These are phyloP conservation scores for Champsocephalus esox DNA, from an alignment of 2,797 vertebrate genomes.

Conservation along the genomic window DNA sequence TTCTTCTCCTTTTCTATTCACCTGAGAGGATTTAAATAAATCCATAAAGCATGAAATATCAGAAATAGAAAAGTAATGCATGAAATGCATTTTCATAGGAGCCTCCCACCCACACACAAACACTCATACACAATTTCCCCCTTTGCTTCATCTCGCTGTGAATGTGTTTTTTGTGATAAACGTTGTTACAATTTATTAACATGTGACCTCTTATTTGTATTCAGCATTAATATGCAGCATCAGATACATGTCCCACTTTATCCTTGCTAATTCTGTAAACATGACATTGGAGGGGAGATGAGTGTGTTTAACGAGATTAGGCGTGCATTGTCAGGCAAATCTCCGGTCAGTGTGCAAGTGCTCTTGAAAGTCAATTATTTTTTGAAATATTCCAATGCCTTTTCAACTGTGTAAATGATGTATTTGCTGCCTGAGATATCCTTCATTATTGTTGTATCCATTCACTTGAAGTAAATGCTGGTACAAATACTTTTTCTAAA, in stretches of 20 bases:
- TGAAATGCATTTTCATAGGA: conserved; percentile 79
- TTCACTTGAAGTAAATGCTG: conserved; percentile 24
- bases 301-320: conserved; percentile 90
- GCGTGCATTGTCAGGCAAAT: conserved; percentile 87
- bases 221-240: conserved; percentile 76
- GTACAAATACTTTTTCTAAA: background rate
- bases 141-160: conserved; percentile 39
- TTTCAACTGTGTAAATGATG: conserved; percentile 64
- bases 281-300: conserved; percentile 84
- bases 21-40: conserved; percentile 87
- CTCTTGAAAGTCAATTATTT: conserved; percentile 83
- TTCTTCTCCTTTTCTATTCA: conserved; percentile 83
- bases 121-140: conserved; percentile 47
- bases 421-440: conserved; percentile 67
- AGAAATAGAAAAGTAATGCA: conserved; percentile 82
- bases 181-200: conserved; percentile 68
- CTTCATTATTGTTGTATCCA: conserved; percentile 48
- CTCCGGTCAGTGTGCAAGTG: conserved; percentile 84
- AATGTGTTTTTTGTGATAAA: conserved; percentile 73
- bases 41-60: conserved; percentile 84
- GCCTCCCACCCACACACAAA: conserved; percentile 72
- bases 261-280: conserved; percentile 87
- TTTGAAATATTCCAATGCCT: conserved; percentile 79
- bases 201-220: conserved; percentile 77
- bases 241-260: conserved; percentile 82